Evolutionary conservation across 1,140 invertebrate genomes (phyloP).

Genomic region (Pseudomyrmex cubaensis): DNA sequence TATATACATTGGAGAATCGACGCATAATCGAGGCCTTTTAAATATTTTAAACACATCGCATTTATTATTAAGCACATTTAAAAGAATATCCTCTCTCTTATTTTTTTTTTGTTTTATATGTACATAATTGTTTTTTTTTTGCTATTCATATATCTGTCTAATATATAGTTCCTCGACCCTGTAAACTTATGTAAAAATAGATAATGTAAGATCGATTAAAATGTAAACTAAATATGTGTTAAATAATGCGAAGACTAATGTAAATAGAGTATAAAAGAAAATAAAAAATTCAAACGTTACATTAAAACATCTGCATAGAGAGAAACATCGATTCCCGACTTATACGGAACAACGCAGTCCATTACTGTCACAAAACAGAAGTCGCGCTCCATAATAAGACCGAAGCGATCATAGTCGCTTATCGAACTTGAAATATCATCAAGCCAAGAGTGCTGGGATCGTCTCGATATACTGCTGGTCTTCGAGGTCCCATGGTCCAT

Average conservation of each 20-base stretch:
- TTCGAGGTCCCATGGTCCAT: slow-evolving; percentile 78
- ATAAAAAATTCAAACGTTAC: neutral
- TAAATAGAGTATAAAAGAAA: neutral
- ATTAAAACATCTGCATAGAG: neutral
- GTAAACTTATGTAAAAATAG: too few relatives aligned
- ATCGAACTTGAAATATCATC: slow-evolving; percentile 61
- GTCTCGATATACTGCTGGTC: slow-evolving; percentile 76
- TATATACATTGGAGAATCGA: slow-evolving; percentile 22
- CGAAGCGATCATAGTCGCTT: slow-evolving; percentile 46
- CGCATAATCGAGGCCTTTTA: neutral
- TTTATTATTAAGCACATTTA: neutral
- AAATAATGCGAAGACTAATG: too few relatives aligned
- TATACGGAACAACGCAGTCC: slow-evolving; percentile 1
- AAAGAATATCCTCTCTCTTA: neutral
- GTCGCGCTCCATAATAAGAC: neutral
- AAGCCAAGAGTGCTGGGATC: slow-evolving; percentile 66
- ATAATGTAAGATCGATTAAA: too few relatives aligned
- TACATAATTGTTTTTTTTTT: too few relatives aligned
- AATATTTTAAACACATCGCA: neutral
- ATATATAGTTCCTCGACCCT: too few relatives aligned
- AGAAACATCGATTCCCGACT: neutral
- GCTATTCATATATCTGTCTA: too few relatives aligned
- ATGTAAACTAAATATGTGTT: too few relatives aligned
- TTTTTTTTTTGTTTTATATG: neutral
- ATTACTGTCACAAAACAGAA: slow-evolving; percentile 6